Evolutionary conservation across 2,113 vertebrate species (phyloP), one percentile per base, ranked within the genome.

Genomic region (Cercopithecus mona): DNA sequence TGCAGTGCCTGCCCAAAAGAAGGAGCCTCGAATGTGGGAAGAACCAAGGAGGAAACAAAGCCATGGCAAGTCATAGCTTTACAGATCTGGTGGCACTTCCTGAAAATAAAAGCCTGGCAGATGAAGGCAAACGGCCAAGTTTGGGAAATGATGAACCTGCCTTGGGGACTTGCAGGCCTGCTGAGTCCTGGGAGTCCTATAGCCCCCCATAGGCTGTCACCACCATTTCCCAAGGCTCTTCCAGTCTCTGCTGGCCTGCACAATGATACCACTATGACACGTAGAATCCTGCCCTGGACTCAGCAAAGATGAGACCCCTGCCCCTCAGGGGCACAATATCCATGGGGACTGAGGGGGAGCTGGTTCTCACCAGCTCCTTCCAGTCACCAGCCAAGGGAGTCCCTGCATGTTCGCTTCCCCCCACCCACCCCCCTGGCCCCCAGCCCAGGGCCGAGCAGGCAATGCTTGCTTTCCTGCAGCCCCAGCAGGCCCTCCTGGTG

Each of bases 401-500:
- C 61, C 17, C n/a, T 27, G 27, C 27, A 30, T 64, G 27, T 64
- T 64, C 27, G 5, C 61, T 64, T 13, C 27, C 61, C 27, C 25
- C 25, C 2, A 25, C 9, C 3, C 50, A 25, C 9, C 3, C 50
- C 57, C 16, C 7, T 13, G 2, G 6, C 64, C 61, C 35, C 55
- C 17, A 4, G 68, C 17, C 6, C 23, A 73, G 35, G 18, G 8
- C 13, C 68, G 61, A 94, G 35, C 5, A 22, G 0, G 3, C 17
- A 40, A 43, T 5, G 0, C 95, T 55, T 94, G 66, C 84, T 66
- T 82, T 80, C 22, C 95, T 57, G 93, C 35, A 99, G 99, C 96
- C 96, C 95, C 99, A 12, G 98, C 98, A 35, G 99, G 98, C 30
- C 97, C 98, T 20, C 45, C 98, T 40, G 98, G 82, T 8, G 50